Evolutionary conservation across 2,113 vertebrate species (phyloP).

Genomic region (Eulemur macaco): DNA sequence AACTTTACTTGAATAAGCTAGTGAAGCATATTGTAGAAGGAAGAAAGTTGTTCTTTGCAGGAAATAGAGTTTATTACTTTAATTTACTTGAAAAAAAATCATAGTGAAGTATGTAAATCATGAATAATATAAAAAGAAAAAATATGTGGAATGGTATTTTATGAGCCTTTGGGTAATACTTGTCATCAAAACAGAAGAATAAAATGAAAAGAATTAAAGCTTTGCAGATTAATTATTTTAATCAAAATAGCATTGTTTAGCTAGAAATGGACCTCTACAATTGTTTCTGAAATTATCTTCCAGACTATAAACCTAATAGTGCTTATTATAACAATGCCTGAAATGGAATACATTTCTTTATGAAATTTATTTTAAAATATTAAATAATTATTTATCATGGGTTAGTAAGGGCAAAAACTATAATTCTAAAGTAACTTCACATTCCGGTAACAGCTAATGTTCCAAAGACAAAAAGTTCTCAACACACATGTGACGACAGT

Average conservation of each 20-base stretch:
- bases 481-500: rapidly evolving
- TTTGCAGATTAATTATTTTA: neutral
- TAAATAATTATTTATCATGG: neutral
- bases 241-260: neutral
- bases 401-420: rapidly evolving
- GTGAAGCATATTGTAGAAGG: slow-evolving; percentile 15
- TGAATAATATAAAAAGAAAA: slow-evolving; percentile 4
- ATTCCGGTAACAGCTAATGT: neutral
- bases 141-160: neutral
- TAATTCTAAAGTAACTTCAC: neutral
- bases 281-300: neutral
- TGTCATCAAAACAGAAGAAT: neutral
- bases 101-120: slow-evolving; percentile 16
- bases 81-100: slow-evolving; percentile 33
- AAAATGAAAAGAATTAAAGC: neutral
- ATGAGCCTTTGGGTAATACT: neutral
- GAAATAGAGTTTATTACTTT: slow-evolving; percentile 51
- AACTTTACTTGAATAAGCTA: slow-evolving; percentile 29
- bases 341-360: neutral
- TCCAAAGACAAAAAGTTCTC: neutral
- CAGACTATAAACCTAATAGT: neutral
- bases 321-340: neutral
- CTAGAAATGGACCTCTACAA: neutral
- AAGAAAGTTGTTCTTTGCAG: slow-evolving; percentile 7
- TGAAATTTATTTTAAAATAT: neutral